Percentiles rank a stretch among this genome's conserved stretches.
These are phyloP conservation scores for Drosophila erecta DNA, from an alignment of 1,140 invertebrate genomes.

Conservation along the genomic window DNA sequence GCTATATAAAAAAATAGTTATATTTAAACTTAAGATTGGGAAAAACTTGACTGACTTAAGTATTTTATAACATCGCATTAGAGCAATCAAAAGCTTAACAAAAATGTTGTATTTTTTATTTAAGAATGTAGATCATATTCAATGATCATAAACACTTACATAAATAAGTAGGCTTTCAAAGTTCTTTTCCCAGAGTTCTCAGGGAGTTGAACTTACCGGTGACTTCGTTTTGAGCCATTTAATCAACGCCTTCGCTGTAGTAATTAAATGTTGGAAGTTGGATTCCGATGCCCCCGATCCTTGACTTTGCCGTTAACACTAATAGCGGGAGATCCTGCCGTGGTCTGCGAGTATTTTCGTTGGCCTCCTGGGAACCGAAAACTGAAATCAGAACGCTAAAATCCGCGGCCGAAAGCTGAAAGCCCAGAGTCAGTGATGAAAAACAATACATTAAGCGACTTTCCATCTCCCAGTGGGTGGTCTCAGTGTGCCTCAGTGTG, in stretches of 20 bases:
- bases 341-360: conserved; percentile 14
- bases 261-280: conserved; percentile 31
- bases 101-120: too few species aligned
- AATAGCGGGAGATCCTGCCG: conserved; percentile 27
- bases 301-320: background rate
- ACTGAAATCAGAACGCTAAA: conserved; percentile 16
- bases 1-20: too few species aligned
- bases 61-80: too few species aligned
- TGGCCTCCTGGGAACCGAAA: background rate
- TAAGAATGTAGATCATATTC: too few species aligned
- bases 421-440: conserved; percentile 27
- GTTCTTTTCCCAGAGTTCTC: too few species aligned
- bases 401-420: conserved; percentile 18
- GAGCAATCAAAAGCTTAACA: too few species aligned
- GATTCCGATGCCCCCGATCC: background rate
- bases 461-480: conserved; percentile 44
- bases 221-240: conserved; percentile 29
- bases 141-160: too few species aligned
- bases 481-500: background rate
- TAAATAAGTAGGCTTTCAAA: too few species aligned
- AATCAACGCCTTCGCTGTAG: conserved; percentile 27
- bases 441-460: conserved; percentile 62
- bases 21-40: background rate
- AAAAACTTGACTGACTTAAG: background rate
- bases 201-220: too few species aligned